Base-by-base conservation (phyloP, 2,797 vertebrate genomes). In the Zalophus californianus region DNA sequence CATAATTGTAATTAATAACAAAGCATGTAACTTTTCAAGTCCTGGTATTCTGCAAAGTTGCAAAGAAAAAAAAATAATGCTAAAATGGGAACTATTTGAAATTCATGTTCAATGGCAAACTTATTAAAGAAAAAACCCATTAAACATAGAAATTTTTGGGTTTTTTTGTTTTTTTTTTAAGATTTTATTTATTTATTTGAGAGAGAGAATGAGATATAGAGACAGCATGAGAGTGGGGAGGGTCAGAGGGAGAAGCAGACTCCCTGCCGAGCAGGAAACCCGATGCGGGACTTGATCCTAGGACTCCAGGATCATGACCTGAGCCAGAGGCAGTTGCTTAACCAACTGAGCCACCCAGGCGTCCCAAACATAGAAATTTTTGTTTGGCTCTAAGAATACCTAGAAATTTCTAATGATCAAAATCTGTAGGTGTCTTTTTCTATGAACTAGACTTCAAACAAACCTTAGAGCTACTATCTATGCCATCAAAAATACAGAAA, bases 41-140 rank as follows among this genome's bases (percentile, higher is more conserved):
- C 64, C 38, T 89, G 15, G 21, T 64, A 90, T 70, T 96, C 87
- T 95, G 27, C 32, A 88, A 68, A 60, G 2, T 56, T 41, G 6
- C 66, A 91, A 82, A 93, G 14, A 32, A 25, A 77, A n/a, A 85
- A 94, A 38, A 72, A 48, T 15, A 20, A 20, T 27, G 25, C 27
- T 90, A 64, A 92, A 90, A 29, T 41, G 41, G 85, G 7, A 97
- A 66, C 15, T 87, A 77, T 80, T 86, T 91, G 48, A 93, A 97
- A 88, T 90, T 95, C 50, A 54, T n/a, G 83, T 86, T 70, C 70
- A 87, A n/a, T 80, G 54, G 27, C 32, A 92, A 95, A 60, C 41
- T n/a, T 50, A 70, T 68, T 66, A 86, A 90, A 90, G 16, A 73
- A 89, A 79, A 88, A 66, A 52, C 0, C 18, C 66, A 89, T 23